A percentile compares a stretch with the other conserved stretches of the same genome.
Conservation (phyloP, 2,113 vertebrate genomes). For the Lasiurus borealis region DNA sequence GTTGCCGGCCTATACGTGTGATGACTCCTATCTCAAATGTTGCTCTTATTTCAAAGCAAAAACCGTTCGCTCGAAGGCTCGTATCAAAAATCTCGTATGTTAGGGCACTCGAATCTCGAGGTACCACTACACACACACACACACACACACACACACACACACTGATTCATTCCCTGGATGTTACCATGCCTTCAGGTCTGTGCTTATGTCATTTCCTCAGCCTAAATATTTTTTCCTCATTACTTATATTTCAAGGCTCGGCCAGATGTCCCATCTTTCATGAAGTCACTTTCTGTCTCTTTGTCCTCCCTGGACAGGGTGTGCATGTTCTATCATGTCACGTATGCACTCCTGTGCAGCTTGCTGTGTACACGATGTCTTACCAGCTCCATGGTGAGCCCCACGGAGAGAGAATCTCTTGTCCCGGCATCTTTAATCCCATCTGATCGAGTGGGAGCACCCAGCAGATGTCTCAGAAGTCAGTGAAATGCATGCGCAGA, state of each 20-base stretch:
- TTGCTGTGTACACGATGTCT: not conserved
- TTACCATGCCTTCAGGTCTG: not conserved
- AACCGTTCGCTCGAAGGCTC: too few relatives aligned
- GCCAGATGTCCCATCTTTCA: not conserved
- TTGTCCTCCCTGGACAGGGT: not conserved
- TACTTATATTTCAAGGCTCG: not conserved
- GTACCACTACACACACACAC: too few relatives aligned
- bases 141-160: too few relatives aligned
- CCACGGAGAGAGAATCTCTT: not conserved
- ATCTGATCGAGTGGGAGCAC: not conserved
- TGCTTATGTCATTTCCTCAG: not conserved
- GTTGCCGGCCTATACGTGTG: too few relatives aligned
- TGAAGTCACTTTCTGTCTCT: not conserved
- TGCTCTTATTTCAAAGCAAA: too few relatives aligned
- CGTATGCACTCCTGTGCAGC: not conserved
- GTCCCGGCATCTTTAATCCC: not conserved
- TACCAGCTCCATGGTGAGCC: not conserved
- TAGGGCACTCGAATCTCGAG: too few relatives aligned
- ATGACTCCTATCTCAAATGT: too few relatives aligned
- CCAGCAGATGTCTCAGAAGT: not conserved
- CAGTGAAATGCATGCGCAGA: accelerated
- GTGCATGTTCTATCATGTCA: not conserved
- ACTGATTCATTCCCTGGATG: not conserved
- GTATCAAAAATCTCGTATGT: too few relatives aligned
- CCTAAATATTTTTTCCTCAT: not conserved